phyloP scores from a whole-genome alignment of 2,888 invertebrate species.

The Caenorhabditis macrosperma region DNA sequence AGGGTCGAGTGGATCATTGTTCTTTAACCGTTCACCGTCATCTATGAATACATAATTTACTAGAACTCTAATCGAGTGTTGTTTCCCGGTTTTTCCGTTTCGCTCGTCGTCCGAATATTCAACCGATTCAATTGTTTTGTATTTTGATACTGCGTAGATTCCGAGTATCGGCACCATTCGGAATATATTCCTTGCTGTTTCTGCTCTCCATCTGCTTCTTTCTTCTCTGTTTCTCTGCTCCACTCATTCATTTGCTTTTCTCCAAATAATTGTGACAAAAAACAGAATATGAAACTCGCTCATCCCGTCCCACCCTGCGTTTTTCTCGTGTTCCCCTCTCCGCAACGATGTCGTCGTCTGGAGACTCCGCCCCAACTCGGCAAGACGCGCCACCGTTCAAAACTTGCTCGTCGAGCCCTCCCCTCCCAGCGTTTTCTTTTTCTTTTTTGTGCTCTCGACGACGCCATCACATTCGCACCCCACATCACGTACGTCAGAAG shows the following conservation, averaged over 20 bases:
- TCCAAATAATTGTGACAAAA: constrained; percentile 33
- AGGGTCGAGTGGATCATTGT: too few relatives aligned
- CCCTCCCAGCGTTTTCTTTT: constrained; percentile 4
- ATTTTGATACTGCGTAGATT: too few relatives aligned
- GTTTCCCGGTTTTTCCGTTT: too few relatives aligned
- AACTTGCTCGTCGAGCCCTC: constrained; percentile 28
- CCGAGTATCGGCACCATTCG: too few relatives aligned
- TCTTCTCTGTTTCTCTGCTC: neutral
- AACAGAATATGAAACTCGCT: constrained; percentile 44
- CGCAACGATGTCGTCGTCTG: constrained; percentile 6
- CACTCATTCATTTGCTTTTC: constrained; percentile 4
- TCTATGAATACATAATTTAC: too few relatives aligned
- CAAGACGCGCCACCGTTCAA: constrained; percentile 50
- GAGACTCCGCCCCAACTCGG: constrained; percentile 23
- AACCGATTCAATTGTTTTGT: too few relatives aligned
- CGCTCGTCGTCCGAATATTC: too few relatives aligned
- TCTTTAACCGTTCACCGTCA: too few relatives aligned
- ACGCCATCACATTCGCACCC: constrained; percentile 47
- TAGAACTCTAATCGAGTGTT: too few relatives aligned
- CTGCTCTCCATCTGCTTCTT: neutral
- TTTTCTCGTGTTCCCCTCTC: constrained; percentile 1
- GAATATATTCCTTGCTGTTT: neutral
- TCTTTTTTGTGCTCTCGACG: constrained; percentile 4
- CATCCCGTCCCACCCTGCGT: neutral
- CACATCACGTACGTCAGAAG: constrained; percentile 44